Evolutionary conservation across 1,140 invertebrate species (phyloP).

Genomic region (Cotesia typhae): DNA sequence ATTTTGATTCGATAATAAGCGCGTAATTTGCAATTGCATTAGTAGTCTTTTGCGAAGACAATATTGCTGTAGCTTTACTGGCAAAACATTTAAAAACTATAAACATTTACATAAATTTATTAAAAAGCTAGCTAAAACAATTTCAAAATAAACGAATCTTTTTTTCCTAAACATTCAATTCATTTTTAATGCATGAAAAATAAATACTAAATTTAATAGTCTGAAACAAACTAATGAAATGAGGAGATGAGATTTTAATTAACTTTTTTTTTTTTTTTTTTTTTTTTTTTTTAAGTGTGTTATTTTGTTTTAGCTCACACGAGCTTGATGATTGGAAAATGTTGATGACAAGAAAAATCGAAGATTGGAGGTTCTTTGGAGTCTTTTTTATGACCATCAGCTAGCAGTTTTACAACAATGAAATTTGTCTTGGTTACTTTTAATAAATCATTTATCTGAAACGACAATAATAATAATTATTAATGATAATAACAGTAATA

Average conservation of each 20-base stretch:
- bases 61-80: too few species aligned
- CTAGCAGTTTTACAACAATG: conserved; percentile 90
- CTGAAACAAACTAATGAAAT: conserved; percentile 1
- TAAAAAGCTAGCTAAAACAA: too few species aligned
- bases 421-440: conserved; percentile 95
- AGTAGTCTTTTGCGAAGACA: background rate
- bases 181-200: conserved; percentile 45
- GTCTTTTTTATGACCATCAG: conserved; percentile 89
- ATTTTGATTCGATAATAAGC: conserved; percentile 23
- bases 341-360: conserved; percentile 87
- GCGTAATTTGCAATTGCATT: background rate
- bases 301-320: conserved; percentile 45
- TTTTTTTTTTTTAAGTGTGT: conserved; percentile 41
- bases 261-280: conserved; percentile 33
- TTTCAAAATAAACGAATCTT: too few species aligned
- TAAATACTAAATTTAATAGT: conserved; percentile 36
- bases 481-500: conserved; percentile 18
- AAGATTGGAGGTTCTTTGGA: conserved; percentile 85
- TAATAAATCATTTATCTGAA: conserved; percentile 82
- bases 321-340: conserved; percentile 91
- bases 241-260: conserved; percentile 16
- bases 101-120: too few species aligned
- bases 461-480: conserved; percentile 48
- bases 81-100: conserved; percentile 8
- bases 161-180: conserved; percentile 16